These are phyloP conservation scores for Drosophila funebris DNA, from an alignment of 1,140 invertebrate genomes.

Conservation along the genomic window DNA sequence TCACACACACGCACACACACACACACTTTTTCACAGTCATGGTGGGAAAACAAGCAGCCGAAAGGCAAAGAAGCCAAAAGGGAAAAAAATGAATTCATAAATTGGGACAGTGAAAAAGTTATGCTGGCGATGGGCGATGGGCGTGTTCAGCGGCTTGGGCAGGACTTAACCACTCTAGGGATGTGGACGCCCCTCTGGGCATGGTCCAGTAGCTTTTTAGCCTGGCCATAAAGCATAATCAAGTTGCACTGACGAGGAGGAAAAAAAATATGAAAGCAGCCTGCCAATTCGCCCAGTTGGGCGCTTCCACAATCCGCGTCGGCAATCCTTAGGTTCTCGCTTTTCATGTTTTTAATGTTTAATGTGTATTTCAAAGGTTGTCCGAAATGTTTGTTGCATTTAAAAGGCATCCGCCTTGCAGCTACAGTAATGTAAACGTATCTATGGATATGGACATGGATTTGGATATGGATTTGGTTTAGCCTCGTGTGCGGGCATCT, in stretches of 20 bases:
- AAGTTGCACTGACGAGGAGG: slow-evolving; percentile 45
- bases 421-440: neutral
- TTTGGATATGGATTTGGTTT: neutral
- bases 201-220: slow-evolving; percentile 53
- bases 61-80: slow-evolving; percentile 51
- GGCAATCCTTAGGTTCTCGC: slow-evolving; percentile 33
- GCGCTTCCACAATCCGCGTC: no score
- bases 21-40: neutral
- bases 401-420: slow-evolving; percentile 33
- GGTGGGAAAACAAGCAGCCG: slow-evolving; percentile 14
- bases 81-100: slow-evolving; percentile 60
- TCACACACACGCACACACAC: neutral
- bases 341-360: slow-evolving; percentile 4
- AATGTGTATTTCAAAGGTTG: slow-evolving; percentile 13
- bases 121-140: neutral
- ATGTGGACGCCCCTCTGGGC: slow-evolving; percentile 19
- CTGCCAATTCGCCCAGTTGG: no score
- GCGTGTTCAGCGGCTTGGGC: neutral
- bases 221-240: slow-evolving; percentile 66
- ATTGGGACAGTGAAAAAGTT: slow-evolving; percentile 64
- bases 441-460: neutral
- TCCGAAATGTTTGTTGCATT: slow-evolving; percentile 9
- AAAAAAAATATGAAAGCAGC: no score
- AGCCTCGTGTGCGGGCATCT: slow-evolving; percentile 28
- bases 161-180: slow-evolving; percentile 22